Evolutionary conservation across 2,888 invertebrate genomes (phyloP), one percentile per base, ranked within the genome.

Genomic region (Yponomeuta plumbellus): DNA sequence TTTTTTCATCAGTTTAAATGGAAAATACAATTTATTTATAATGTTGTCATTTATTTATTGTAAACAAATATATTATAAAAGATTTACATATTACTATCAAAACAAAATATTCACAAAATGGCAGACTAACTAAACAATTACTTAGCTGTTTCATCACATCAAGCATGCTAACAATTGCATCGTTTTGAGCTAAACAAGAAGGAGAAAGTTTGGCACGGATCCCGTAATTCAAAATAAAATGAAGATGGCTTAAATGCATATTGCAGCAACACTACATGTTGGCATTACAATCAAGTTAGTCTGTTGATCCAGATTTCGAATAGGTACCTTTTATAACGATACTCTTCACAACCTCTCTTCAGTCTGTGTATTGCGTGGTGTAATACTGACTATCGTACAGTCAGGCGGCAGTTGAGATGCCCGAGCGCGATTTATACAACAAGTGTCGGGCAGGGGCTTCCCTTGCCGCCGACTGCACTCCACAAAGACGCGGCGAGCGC

Each of bases 51-150:
- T 90, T 87, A 87, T 86, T 86, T 90, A 89, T 88, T 88, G 89
- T 91, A 91, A 91, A 90, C 91, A 91, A 91, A 91, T 91, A 90
- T 91, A 90, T 91, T 91, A 91, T 90, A 91, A 91, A 91, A 91
- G 91, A 90, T 91, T 91, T 91, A 91, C 91, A 91, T 90, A 91
- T 90, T 89, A 90, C 89, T 91, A 91, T 91, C 87, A 90, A 90
- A 90, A 91, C 91, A 89, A 91, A 89, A 90, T 91, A 91, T 91
- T 91, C 91, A 91, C 91, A 91, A 90, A 88, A 89, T 91, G 91
- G 91, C 91, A 91, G 91, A 91, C 91, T 91, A 91, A 91, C 91
- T 88, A 89, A 90, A 89, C 86, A 88, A 87, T 87, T 86, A 88
- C 85, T 88, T 86, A 85, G 88, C 86, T 88, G 87, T 85, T 86